phyloP scores from a whole-genome alignment of 2,797 vertebrate genomes.

The Sciurus carolinensis region DNA sequence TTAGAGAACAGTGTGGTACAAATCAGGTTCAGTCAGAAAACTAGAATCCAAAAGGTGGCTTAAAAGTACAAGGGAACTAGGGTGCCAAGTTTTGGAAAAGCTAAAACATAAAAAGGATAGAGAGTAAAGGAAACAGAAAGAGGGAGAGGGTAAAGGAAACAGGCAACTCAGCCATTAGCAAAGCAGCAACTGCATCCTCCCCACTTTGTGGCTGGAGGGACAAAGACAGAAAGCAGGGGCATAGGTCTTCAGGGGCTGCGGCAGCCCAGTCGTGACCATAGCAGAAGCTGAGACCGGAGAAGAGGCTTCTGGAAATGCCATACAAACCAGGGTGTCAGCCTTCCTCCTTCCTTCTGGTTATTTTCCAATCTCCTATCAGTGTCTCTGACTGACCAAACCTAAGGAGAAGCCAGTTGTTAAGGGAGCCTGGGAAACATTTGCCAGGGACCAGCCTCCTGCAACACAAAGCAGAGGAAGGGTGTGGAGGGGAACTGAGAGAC shows the following conservation, averaged over 20 bases:
- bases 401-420: not conserved
- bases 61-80: not conserved
- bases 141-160: not conserved
- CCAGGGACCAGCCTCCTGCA: not conserved
- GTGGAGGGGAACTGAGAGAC: not conserved
- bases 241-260: not conserved
- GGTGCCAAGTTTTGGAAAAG: conserved; percentile 2
- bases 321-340: not conserved
- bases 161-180: not conserved
- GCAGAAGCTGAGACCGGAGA: not conserved
- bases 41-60: conserved; percentile 12
- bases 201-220: not conserved
- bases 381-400: not conserved
- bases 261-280: not conserved
- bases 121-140: not conserved
- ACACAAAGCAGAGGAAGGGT: not conserved
- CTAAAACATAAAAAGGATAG: conserved; percentile 20
- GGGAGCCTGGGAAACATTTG: not conserved
- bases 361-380: conserved; percentile 12
- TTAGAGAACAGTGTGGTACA: conserved; percentile 15
- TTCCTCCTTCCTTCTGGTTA: not conserved
- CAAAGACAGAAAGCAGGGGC: not conserved
- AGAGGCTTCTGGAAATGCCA: conserved; percentile 9
- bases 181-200: not conserved
- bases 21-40: conserved; percentile 19